These are phyloP conservation scores for Margarornis squamiger DNA, from an alignment of 2,797 vertebrate genomes.

Conservation along the genomic window DNA sequence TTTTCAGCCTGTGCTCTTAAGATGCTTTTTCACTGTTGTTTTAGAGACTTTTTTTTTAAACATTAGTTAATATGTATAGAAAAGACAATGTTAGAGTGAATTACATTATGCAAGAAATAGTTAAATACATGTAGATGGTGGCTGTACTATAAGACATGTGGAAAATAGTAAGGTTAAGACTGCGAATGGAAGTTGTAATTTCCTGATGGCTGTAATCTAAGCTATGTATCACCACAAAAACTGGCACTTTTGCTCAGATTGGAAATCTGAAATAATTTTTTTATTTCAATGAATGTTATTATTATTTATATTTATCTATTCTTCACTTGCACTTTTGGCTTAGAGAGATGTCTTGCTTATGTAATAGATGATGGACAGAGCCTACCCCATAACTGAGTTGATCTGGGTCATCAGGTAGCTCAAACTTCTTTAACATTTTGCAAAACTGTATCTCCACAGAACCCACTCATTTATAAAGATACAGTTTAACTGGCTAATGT, in stretches of 20 bases:
- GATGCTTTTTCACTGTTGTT: neutral
- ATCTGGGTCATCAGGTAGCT: neutral
- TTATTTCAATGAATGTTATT: neutral
- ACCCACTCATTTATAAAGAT: neutral
- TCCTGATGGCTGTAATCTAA: neutral
- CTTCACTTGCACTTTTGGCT: neutral
- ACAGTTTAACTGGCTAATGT: neutral
- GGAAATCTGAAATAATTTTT: neutral
- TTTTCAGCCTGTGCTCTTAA: neutral
- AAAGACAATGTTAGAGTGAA: neutral
- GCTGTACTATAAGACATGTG: neutral
- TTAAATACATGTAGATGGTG: neutral
- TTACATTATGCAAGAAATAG: neutral
- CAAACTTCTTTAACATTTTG: neutral
- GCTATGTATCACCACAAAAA: neutral
- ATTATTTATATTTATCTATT: neutral
- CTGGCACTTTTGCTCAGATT: neutral
- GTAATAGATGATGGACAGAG: neutral
- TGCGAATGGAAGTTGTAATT: neutral
- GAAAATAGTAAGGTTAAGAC: neutral
- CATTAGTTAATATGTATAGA: neutral
- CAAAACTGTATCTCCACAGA: neutral
- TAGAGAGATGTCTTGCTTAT: neutral
- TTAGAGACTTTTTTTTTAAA: neutral
- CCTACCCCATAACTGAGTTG: neutral